phyloP scores from a whole-genome alignment of 1,140 invertebrate species.

The Pseudomyrmex sp. region DNA sequence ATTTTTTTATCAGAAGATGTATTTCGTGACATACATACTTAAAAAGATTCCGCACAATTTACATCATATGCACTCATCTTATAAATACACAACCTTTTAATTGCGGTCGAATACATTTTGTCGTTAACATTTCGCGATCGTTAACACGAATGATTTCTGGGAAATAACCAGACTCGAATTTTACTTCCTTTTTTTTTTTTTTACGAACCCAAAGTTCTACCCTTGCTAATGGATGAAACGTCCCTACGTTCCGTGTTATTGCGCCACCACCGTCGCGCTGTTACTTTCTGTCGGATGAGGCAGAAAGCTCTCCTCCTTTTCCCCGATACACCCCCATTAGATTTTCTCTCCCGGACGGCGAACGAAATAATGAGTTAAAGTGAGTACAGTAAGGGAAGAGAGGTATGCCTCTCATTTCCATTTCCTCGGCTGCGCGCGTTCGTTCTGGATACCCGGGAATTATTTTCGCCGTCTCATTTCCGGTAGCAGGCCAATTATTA shows the following conservation, averaged over 20 bases:
- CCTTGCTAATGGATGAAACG: slow-evolving; percentile 43
- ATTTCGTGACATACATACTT: too few relatives aligned
- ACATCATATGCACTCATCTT: background rate
- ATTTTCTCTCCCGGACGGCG: background rate
- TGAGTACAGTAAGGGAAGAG: background rate
- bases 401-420: slow-evolving; percentile 41
- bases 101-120: background rate
- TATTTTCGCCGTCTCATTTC: slow-evolving; percentile 50
- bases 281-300: slow-evolving; percentile 28
- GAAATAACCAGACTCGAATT: background rate
- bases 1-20: too few relatives aligned
- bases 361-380: slow-evolving; percentile 51
- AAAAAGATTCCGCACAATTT: too few relatives aligned
- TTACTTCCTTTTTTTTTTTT: background rate
- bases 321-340: slow-evolving; percentile 42
- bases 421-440: slow-evolving; percentile 24
- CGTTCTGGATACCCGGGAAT: slow-evolving; percentile 28
- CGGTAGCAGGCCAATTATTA: slow-evolving; percentile 35
- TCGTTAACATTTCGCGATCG: slow-evolving; percentile 3
- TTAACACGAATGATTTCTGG: background rate
- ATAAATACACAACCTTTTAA: background rate
- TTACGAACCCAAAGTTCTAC: slow-evolving; percentile 26
- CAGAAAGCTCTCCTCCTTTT: background rate
- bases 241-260: slow-evolving; percentile 44
- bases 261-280: slow-evolving; percentile 33